Evolutionary conservation across 2,888 invertebrate genomes (phyloP), one percentile per base, ranked within the genome.

Genomic region (Nemotelus pantherinus): DNA sequence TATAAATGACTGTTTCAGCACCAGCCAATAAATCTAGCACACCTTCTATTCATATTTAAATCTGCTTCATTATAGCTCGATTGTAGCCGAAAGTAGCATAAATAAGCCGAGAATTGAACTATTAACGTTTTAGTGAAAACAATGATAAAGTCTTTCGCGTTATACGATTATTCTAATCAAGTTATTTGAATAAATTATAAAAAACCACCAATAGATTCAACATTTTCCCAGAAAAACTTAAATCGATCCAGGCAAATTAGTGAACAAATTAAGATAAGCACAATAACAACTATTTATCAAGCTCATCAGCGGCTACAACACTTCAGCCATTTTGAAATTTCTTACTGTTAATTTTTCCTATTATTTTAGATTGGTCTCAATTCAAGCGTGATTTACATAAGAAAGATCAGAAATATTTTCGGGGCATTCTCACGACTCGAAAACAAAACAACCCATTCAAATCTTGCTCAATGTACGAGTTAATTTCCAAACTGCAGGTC

Each of bases 171-270:
- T 50, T 70, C 43, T 70, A 55, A 70, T 70, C 70, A 70, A 70
- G 70, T 55, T 70, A 70, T 70, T 55, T 70, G 47, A 55, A 70
- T 70, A 70, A 70, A 70, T 70, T 70, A 7, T 10, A 70, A 50
- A 70, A 43, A 65, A 47, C 47, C 47, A 25, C 47, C 47, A 41
- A 10, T 57, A 57, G 25, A 57, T 57, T 57, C 25, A 25, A 57
- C 25, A 57, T 25, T 63, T 41, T 25, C 25, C 25, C 41, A 39
- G 41, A 53, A 3, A 70, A 53, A 70, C 55, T 70, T 55, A 70
- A 55, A 70, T 55, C 41, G 44, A 10, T 41, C 43, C 70, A 55
- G 25, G 41, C 70, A 55, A 70, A 70, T 70, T 55, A 53, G 9
- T 55, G 53, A 6, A 53, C 70, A 55, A 55, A 70, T 70, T 70